Evolutionary conservation across 2,888 invertebrate genomes (phyloP), one percentile per base, ranked within the genome.

Genomic region (Machimus rusticus): DNA sequence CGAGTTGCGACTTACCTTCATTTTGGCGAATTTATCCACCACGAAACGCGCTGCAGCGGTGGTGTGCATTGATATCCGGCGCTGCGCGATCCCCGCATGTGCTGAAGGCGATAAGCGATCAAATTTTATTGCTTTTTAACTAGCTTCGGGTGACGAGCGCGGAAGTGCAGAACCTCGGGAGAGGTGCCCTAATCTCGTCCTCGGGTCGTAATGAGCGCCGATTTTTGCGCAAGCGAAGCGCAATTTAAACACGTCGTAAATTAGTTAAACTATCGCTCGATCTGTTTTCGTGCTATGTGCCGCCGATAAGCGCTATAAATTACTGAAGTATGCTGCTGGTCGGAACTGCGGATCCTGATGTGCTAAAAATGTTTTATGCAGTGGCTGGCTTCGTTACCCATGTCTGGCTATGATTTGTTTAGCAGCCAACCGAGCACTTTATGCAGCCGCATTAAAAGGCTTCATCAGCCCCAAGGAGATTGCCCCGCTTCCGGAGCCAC

Each of bases 241-340:
- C 85, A 85, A 74, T 85, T 85, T 85, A 46, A 85, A 74, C 85
- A 74, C 74, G 74, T 74, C 85, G 46, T 85, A 85, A 85, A 85
- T 85, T 85, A 74, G 74, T 34, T 8, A 74, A 74, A 74, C 74
- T 85, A 85, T 74, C 46, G 46, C n/a, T 74, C 46, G 31, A 85
- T 74, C 82, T 84, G 74, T 74, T 85, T 74, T 85, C 85, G 85
- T 74, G 74, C 74, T 43, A 46, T 74, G 46, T 78, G 19, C 14
- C 37, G 46, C 74, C 74, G 85, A 85, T 85, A 85, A 85, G 74
- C 34, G 51, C 74, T 43, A 85, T 74, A 85, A 85, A 85, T 85
- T 85, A 66, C 66, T 1, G 14, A 66, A 66, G 43, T 79, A 51
- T 28, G 79, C 66, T 81, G 43, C 74, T 74, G 85, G 74, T 51